Base-by-base conservation (phyloP, 2,888 invertebrate genomes). In the Chromoteleia sp. region DNA sequence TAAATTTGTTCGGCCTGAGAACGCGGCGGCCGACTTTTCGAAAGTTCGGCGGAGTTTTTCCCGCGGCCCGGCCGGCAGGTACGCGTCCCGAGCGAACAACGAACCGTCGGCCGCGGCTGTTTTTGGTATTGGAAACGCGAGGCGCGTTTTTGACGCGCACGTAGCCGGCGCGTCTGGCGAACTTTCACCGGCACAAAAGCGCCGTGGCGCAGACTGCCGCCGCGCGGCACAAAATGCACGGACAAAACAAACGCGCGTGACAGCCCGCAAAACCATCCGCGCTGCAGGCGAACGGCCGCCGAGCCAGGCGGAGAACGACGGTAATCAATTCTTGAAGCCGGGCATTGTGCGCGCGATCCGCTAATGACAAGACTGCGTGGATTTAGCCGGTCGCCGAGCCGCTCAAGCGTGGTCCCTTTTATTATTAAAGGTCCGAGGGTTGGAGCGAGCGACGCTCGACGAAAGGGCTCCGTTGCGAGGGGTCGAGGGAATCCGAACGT, bases 361-460 rank as follows among this genome's bases (percentile, higher is more conserved):
- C 81, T 81, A 81, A 81, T 81, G 81, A 81, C 76, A 73, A 59
- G 71, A 73, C 63, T 73, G 14, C 76, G 67, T 63, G 67, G 75
- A 75, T 70, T 63, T 59, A 70, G 75, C 71, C 59, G 59, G 48
- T 50, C 65, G 58, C 29, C 43, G 45, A 54, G 73, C 29, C 74
- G 65, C 75, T 70, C 30, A 63, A 80, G 63, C 74, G 80, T 70
- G 65, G 21, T 65, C 75, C 74, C 75, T 80, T 80, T 75, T 75
- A 70, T 80, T 70, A 74, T 75, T 65, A 56, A 80, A 75, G 75
- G 68, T 80, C 65, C 68, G 71, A 75, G 70, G 76, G 76, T 58
- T 70, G 70, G 14, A 48, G 45, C 54, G 56, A 50, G 21, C 63
- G 36, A 6, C 54, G 65, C 30, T 30, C 30, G 3, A 10, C 14